A percentile compares a stretch with the other conserved stretches of the same genome.
Evolutionary conservation across 2,888 invertebrate species (phyloP).

Genomic region (Julus scanicus): DNA sequence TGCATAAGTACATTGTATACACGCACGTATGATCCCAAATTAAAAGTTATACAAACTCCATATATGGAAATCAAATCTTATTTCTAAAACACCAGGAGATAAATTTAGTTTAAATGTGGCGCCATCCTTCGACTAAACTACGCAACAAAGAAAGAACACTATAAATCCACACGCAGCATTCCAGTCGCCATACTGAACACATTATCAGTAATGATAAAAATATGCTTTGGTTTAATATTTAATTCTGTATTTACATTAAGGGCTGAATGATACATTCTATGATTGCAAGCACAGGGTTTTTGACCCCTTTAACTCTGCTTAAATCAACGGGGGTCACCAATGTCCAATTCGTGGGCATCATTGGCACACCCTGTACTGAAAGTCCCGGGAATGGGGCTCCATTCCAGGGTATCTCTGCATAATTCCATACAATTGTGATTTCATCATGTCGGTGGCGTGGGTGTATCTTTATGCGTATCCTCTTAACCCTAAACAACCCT

Average conservation of each 20-base stretch:
- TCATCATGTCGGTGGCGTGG: neutral
- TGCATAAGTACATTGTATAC: too few species aligned
- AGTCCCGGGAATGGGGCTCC: neutral
- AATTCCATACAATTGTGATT: neutral
- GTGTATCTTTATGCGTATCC: slow-evolving; percentile 30
- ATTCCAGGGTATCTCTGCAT: neutral
- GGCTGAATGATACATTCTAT: neutral
- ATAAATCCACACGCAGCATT: too few species aligned
- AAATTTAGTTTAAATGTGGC: neutral
- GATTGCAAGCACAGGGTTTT: neutral
- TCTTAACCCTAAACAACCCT: slow-evolving; percentile 21
- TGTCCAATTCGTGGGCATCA: neutral
- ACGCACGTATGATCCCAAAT: too few species aligned
- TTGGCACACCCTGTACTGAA: neutral
- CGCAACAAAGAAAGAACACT: neutral
- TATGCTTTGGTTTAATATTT: too few species aligned
- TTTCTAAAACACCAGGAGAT: too few species aligned
- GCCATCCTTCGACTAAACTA: neutral
- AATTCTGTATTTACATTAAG: neutral
- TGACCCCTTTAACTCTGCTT: neutral
- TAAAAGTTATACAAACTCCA: too few species aligned
- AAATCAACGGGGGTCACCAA: neutral
- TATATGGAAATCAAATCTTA: too few species aligned
- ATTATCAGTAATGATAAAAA: too few species aligned
- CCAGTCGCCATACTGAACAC: neutral